Evolutionary conservation across 2,113 vertebrate genomes (phyloP).

Genomic region (Nothobranchius kuhntae): DNA sequence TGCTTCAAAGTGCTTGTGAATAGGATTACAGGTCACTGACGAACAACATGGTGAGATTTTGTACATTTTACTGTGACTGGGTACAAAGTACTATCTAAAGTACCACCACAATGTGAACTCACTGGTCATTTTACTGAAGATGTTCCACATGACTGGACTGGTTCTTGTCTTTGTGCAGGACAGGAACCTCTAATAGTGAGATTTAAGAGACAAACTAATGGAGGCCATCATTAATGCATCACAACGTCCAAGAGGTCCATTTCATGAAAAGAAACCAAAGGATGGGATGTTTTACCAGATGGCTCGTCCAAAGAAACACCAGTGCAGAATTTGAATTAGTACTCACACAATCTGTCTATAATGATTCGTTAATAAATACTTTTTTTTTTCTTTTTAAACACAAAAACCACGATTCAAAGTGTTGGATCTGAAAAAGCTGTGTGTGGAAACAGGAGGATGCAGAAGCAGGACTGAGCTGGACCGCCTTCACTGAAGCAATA

Average conservation of each 20-base stretch:
- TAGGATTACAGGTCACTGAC: constrained; percentile 65
- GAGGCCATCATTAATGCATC: constrained; percentile 16
- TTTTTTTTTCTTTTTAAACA: not conserved
- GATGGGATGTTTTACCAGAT: constrained; percentile 1
- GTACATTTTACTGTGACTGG: constrained; percentile 70
- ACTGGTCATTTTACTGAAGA: constrained; percentile 61
- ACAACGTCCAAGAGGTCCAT: constrained; percentile 15
- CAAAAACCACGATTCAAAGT: constrained; percentile 10
- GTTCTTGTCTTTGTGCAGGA: constrained; percentile 66
- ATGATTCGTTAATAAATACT: not conserved
- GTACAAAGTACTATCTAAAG: constrained; percentile 56
- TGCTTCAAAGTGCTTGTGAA: constrained; percentile 79
- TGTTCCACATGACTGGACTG: constrained; percentile 53
- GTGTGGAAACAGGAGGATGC: not conserved
- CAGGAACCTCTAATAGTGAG: constrained; percentile 30
- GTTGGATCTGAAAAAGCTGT: no score
- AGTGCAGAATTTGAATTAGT: constrained; percentile 1
- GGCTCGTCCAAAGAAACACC: not conserved
- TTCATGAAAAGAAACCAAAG: constrained; percentile 48
- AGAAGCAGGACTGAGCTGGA: constrained; percentile 7
- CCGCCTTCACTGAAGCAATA: constrained; percentile 65
- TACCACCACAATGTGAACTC: constrained; percentile 57
- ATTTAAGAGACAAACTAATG: constrained; percentile 42
- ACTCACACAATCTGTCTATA: constrained; percentile 7
- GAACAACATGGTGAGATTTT: constrained; percentile 71